These are phyloP conservation scores for Mesocentrotus franciscanus DNA, from an alignment of 53 echinoderm and acorn worm genomes.

Conservation along the genomic window DNA sequence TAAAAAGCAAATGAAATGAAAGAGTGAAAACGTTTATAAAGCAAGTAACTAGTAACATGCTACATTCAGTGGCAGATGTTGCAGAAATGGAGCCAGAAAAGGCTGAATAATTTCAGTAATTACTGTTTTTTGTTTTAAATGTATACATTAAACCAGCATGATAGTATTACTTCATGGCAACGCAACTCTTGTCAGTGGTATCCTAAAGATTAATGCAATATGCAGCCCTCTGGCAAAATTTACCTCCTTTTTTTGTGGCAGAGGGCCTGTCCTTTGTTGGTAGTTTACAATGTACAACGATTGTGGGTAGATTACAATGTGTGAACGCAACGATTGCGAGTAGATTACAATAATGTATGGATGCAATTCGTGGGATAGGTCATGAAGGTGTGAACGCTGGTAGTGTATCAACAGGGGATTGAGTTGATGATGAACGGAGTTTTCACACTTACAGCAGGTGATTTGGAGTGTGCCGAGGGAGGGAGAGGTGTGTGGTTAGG, in stretches of 20 bases:
- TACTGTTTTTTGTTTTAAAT: not conserved
- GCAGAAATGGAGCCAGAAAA: not conserved
- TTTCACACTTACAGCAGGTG: conserved; percentile 41
- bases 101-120: not conserved
- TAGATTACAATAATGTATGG: too few relatives aligned
- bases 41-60: too few relatives aligned
- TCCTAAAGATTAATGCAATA: not conserved
- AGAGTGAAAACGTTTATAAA: too few relatives aligned
- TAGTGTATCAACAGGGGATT: not conserved
- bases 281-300: not conserved
- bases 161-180: not conserved
- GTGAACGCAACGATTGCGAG: too few relatives aligned
- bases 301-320: too few relatives aligned
- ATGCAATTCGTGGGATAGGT: not conserved
- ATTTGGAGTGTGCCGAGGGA: not conserved
- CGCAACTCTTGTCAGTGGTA: not conserved
- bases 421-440: not conserved
- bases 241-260: not conserved
- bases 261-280: not conserved
- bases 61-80: not conserved
- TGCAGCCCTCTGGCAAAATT: not conserved
- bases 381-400: conserved; percentile 7
- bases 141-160: not conserved
- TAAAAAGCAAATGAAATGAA: too few relatives aligned
- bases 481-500: not conserved